Percentiles rank a stretch among this genome's conserved stretches.
These are phyloP conservation scores for Pegea sp. DNA, from an alignment of 23 tunicate genomes.

Conservation along the genomic window DNA sequence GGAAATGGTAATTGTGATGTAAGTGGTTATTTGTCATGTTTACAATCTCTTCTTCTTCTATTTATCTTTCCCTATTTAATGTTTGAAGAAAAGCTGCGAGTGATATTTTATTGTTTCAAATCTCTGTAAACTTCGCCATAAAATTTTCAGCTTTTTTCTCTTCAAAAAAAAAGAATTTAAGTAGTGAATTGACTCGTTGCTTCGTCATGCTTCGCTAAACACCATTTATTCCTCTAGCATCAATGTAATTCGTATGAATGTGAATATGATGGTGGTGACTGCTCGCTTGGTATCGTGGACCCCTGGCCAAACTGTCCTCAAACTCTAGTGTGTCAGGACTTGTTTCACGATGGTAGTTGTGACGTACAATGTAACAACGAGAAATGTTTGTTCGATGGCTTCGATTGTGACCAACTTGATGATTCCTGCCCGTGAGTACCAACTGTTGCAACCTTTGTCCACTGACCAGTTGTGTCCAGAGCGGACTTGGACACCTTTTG, in stretches of 20 bases:
- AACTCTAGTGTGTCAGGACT: conserved; percentile 30
- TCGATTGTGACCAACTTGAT: conserved; percentile 38
- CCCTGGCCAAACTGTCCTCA: conserved; percentile 52
- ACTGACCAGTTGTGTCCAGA: conserved; percentile 5
- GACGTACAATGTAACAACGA: conserved; percentile 76
- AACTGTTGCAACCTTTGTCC: background rate
- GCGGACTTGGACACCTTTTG: conserved; percentile 37
- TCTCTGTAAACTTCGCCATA: background rate
- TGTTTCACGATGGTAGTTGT: conserved; percentile 63
- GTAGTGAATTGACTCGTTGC: too few species aligned
- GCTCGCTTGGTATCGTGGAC: conserved; percentile 36
- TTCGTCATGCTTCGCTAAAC: background rate
- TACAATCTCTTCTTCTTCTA: too few species aligned
- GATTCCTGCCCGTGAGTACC: conserved; percentile 67
- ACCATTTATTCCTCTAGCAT: conserved; percentile 3
- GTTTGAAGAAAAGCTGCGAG: background rate
- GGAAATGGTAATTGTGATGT: conserved; percentile 35
- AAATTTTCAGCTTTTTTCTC: background rate
- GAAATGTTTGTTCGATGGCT: conserved; percentile 72
- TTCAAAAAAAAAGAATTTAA: background rate
- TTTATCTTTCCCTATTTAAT: background rate
- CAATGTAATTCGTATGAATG: conserved; percentile 66
- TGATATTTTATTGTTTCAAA: background rate
- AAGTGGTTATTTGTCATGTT: too few species aligned
- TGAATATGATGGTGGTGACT: conserved; percentile 79